Percentiles rank a stretch among this genome's conserved stretches.
phyloP scores from a whole-genome alignment of 2,888 invertebrate genomes.

The Allacma fusca region DNA sequence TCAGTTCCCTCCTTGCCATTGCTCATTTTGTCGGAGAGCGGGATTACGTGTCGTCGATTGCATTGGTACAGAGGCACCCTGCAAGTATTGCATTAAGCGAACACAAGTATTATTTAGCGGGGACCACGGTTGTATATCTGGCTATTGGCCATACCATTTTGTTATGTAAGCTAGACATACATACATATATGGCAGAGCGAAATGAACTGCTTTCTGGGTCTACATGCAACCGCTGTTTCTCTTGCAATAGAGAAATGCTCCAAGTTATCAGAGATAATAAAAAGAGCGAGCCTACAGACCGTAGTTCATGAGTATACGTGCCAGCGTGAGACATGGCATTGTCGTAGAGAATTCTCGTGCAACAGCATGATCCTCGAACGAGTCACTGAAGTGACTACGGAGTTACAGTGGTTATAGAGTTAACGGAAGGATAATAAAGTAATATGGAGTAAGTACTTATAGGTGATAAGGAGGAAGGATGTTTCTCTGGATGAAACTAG shows the following conservation, averaged over 20 bases:
- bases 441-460: constrained; percentile 19
- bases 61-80: not conserved
- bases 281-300: not conserved
- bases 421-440: constrained; percentile 1
- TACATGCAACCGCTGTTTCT: too few relatives aligned
- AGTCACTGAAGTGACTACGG: too few relatives aligned
- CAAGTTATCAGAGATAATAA: constrained; percentile 10
- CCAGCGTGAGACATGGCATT: constrained; percentile 1
- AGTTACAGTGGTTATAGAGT: not conserved
- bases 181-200: too few relatives aligned
- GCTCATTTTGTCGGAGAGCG: not conserved
- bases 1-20: constrained; percentile 2
- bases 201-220: too few relatives aligned
- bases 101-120: not conserved
- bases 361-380: too few relatives aligned
- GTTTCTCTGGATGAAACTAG: constrained; percentile 13
- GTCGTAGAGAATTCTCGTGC: not conserved
- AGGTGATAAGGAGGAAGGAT: constrained; percentile 11
- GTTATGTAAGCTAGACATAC: too few relatives aligned
- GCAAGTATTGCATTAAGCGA: not conserved
- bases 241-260: not conserved
- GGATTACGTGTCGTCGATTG: not conserved
- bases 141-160: too few relatives aligned
- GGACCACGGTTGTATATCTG: too few relatives aligned
- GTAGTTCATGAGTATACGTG: constrained; percentile 5